These are phyloP conservation scores for Astyanax mexicanus DNA, from an alignment of 2,797 vertebrate species.

Conservation along the genomic window DNA sequence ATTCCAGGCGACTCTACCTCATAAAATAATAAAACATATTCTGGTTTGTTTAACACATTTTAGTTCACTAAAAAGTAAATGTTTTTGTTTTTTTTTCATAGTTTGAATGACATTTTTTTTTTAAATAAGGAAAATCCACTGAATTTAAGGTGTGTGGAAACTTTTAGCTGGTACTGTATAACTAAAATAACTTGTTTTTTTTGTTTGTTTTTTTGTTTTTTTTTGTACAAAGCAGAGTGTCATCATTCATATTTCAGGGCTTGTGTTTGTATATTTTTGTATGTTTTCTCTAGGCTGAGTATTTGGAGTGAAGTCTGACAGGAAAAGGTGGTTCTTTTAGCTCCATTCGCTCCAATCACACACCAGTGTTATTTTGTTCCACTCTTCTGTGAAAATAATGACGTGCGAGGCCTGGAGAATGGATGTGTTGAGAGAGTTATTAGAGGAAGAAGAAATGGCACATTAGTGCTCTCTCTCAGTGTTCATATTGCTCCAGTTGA, in stretches of 20 bases:
- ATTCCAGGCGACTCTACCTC: too few relatives aligned
- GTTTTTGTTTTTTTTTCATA: too few relatives aligned
- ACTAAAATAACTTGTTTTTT: not conserved
- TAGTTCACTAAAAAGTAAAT: too few relatives aligned
- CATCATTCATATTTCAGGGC: not conserved
- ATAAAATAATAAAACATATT: too few relatives aligned
- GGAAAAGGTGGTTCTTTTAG: conserved; percentile 25
- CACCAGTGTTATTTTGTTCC: conserved; percentile 23
- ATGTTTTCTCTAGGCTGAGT: too few relatives aligned
- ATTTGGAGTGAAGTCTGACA: conserved; percentile 37
- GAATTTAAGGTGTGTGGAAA: too few relatives aligned
- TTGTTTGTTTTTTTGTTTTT: not conserved
- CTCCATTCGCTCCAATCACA: not conserved
- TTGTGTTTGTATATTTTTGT: conserved; percentile 7
- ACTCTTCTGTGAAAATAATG: conserved; percentile 25
- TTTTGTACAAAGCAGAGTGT: not conserved
- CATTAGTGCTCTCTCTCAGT: not conserved
- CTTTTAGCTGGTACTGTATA: too few relatives aligned
- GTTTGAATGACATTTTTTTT: too few relatives aligned
- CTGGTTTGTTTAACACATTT: too few relatives aligned
- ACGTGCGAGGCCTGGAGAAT: conserved; percentile 24
- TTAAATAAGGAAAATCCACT: too few relatives aligned
- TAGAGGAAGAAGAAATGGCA: conserved; percentile 16
- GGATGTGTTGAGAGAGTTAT: conserved; percentile 26
- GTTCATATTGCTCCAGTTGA: conserved; percentile 4